Percentiles rank a stretch among this genome's conserved stretches.
phyloP scores from a whole-genome alignment of 2,113 vertebrate genomes.

The Daphoenositta chrysoptera region DNA sequence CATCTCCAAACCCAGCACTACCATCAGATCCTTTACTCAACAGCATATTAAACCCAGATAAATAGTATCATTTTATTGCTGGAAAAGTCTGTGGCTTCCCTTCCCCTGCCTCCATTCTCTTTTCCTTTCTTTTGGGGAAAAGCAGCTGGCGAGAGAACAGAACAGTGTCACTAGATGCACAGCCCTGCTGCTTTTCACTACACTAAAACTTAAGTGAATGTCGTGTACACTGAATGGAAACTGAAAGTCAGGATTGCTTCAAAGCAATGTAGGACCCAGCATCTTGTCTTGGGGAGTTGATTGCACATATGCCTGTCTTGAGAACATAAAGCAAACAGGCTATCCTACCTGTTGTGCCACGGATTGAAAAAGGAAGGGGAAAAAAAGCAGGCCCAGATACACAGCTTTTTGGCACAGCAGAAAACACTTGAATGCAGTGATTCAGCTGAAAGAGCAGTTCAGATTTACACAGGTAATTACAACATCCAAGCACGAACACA shows the following conservation, averaged over 20 bases:
- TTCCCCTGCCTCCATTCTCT: background rate
- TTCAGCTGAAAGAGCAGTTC: background rate
- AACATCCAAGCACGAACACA: background rate
- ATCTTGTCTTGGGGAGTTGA: background rate
- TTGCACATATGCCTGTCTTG: background rate
- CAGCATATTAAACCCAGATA: background rate
- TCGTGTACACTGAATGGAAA: background rate
- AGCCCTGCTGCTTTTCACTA: background rate
- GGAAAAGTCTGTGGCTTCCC: background rate
- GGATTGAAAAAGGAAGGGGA: background rate
- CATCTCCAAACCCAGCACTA: background rate
- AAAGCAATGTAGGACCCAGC: background rate
- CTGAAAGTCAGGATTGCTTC: background rate
- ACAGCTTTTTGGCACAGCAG: background rate
- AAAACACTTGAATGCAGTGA: background rate
- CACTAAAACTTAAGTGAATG: background rate
- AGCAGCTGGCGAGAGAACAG: background rate
- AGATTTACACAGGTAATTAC: background rate
- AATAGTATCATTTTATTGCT: background rate
- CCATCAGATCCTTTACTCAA: background rate
- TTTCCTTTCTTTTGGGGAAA: background rate
- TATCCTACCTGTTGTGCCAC: background rate
- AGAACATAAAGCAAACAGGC: background rate
- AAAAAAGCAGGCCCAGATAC: background rate
- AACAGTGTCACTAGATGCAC: background rate